Base-by-base conservation (phyloP, 1,140 invertebrate species). In the Eupristina koningsbergeri region DNA sequence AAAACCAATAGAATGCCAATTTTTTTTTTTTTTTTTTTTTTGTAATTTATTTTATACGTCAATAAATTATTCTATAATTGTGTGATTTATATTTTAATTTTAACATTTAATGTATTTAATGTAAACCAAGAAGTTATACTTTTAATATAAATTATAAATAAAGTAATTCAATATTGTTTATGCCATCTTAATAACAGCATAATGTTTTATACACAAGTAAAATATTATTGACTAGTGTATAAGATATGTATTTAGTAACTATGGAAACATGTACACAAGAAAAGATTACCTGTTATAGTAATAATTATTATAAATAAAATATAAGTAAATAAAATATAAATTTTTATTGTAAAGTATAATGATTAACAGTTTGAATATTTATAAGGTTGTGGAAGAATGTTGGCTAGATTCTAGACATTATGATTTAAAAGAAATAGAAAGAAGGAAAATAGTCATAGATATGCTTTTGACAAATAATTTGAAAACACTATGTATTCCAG, bases 401-500 rank as follows among this genome's bases (percentile, higher is more conserved):
- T 95, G 95, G 93, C 87, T 94, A 50, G 95, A 96, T 92, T 96
- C 95, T 13, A 95, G 95, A 85, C 93, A 94, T 87, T 95, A 94
- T 87, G 95, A 95, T 75, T 87, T 95, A 67, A 85, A 89, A 36
- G 94, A 91, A 87, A 92, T 87, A 45, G 91, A 92, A 88, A 92
- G 90, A 86, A 90, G 90, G 85, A 92, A 92, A 69, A 87, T 87
- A n/a, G 89, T 78, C 86, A 86, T 89, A 74, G 89, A 87, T 85
- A 90, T 86, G 84, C 91, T 87, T 87, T 90, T 88, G 88, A 86
- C 71, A 86, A 92, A 85, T 87, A 88, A 89, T 87, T 83, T 84
- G 3, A 89, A 89, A 81, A 74, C 84, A 36, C 77, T 83, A 45
- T 76, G 85, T 17, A 81, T 86, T 61, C 69, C 88, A 64, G 87